Evolutionary conservation across 2,797 vertebrate species (phyloP).

Genomic region (Linurgus olivaceus): DNA sequence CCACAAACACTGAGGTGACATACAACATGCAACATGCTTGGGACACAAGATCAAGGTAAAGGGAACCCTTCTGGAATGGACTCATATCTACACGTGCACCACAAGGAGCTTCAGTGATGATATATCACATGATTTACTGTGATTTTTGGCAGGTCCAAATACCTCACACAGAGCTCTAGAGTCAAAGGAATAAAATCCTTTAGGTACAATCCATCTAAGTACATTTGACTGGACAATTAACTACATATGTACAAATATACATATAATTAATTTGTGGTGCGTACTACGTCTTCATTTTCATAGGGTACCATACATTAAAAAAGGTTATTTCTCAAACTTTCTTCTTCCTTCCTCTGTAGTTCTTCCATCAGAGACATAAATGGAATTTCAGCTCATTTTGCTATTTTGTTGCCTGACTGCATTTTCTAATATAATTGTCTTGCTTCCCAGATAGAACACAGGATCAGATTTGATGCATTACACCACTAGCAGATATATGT

Average conservation of each 20-base stretch:
- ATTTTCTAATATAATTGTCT: conserved; percentile 45
- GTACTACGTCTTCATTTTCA: background rate
- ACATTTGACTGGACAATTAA: background rate
- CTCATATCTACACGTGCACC: background rate
- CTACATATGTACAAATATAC: background rate
- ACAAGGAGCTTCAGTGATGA: background rate
- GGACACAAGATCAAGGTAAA: background rate
- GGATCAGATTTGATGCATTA: conserved; percentile 33
- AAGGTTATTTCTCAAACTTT: background rate
- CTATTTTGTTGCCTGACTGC: conserved; percentile 36
- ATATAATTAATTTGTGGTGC: background rate
- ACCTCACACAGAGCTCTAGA: background rate
- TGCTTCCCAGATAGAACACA: background rate
- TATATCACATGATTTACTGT: accelerated
- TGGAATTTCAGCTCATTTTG: conserved; percentile 45
- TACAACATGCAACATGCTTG: too few relatives aligned
- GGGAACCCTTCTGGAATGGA: background rate
- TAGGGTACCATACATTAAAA: background rate
- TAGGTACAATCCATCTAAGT: background rate
- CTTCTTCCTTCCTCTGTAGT: background rate
- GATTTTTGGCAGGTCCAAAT: background rate
- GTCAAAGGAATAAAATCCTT: background rate
- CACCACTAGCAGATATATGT: background rate
- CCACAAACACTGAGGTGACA: background rate
- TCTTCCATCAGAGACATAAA: conserved; percentile 29